A percentile compares a stretch with the other conserved stretches of the same genome.
Evolutionary conservation across 2,113 vertebrate species (phyloP).

Genomic region (Gorsachius goisagi): DNA sequence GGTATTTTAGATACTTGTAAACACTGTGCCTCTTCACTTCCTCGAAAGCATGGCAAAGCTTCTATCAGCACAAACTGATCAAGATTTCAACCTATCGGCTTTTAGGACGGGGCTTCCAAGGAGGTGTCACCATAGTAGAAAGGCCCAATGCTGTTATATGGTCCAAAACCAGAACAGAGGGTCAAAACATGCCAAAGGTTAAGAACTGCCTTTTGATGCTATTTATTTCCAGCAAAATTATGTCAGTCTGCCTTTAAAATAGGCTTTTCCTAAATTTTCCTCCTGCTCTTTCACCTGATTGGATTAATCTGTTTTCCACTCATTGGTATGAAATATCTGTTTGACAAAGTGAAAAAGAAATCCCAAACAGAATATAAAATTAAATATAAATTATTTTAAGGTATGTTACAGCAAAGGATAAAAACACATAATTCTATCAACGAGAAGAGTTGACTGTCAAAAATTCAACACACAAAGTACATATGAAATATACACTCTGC

Average conservation of each 20-base stretch:
- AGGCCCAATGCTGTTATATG: background rate
- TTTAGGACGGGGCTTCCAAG: background rate
- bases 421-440: slow-evolving; percentile 60
- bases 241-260: background rate
- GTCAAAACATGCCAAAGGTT: background rate
- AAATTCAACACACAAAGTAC: slow-evolving; percentile 43
- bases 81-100: background rate
- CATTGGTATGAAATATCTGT: slow-evolving; percentile 20
- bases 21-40: background rate
- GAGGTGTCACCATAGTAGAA: background rate
- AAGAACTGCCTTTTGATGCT: background rate
- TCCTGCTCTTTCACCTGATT: slow-evolving; percentile 47
- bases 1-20: background rate
- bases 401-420: slow-evolving; percentile 24
- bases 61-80: background rate
- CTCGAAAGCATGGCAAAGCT: background rate
- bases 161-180: background rate
- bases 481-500: slow-evolving; percentile 45
- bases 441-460: slow-evolving; percentile 30
- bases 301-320: slow-evolving; percentile 56
- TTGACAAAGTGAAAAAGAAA: slow-evolving; percentile 45
- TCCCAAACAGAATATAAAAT: slow-evolving; percentile 56
- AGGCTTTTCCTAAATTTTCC: slow-evolving; percentile 6
- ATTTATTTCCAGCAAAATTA: slow-evolving; percentile 1
- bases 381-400: slow-evolving; percentile 65